A percentile compares a stretch with the other conserved stretches of the same genome.
Evolutionary conservation across 2,888 invertebrate species (phyloP).

Genomic region (Ectemnius continuus): DNA sequence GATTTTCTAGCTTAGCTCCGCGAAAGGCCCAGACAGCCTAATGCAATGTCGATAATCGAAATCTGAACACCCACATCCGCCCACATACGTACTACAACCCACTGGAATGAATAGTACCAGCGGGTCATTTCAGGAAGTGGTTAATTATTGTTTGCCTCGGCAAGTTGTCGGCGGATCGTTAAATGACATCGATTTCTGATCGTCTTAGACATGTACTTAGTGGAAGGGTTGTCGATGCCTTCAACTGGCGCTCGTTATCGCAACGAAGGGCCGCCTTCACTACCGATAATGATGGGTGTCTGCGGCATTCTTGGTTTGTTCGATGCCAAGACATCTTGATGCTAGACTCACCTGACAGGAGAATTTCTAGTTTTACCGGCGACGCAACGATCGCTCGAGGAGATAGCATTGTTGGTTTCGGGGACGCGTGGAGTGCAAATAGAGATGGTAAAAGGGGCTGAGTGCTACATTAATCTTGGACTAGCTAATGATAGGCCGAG

Average conservation of each 20-base stretch:
- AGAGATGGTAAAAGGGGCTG: background rate
- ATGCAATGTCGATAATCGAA: too few relatives aligned
- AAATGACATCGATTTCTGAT: slow-evolving; percentile 47
- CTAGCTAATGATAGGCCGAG: background rate
- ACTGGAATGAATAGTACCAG: background rate
- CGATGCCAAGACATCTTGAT: too few relatives aligned
- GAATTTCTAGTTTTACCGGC: too few relatives aligned
- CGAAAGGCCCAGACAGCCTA: too few relatives aligned
- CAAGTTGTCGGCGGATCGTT: slow-evolving; percentile 37
- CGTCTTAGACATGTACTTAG: slow-evolving; percentile 34
- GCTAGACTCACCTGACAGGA: too few relatives aligned
- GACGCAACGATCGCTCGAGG: too few relatives aligned
- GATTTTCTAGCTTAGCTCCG: too few relatives aligned
- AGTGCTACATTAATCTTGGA: too few relatives aligned
- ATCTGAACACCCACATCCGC: too few relatives aligned
- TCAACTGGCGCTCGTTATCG: slow-evolving; percentile 50
- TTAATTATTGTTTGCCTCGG: slow-evolving; percentile 24
- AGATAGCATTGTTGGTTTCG: too few relatives aligned
- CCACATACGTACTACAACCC: too few relatives aligned
- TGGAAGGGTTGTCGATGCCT: slow-evolving; percentile 21
- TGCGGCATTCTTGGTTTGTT: too few relatives aligned
- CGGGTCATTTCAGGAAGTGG: background rate
- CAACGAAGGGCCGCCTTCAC: slow-evolving; percentile 11
- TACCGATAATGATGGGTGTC: slow-evolving; percentile 55
- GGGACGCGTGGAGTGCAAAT: background rate